phyloP scores from a whole-genome alignment of 2,888 invertebrate genomes.

The Apoderus coryli region DNA sequence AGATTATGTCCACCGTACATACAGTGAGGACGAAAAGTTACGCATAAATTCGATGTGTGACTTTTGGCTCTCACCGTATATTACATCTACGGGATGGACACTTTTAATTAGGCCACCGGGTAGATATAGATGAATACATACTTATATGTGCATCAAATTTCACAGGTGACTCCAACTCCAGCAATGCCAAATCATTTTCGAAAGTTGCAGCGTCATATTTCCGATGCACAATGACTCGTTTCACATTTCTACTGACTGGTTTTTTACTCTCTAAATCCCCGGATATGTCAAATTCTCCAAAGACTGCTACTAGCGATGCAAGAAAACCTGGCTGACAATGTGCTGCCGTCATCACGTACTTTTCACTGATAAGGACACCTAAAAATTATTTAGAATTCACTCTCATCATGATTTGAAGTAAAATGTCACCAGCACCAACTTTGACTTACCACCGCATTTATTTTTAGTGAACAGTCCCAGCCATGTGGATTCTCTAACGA shows the following conservation, averaged over 20 bases:
- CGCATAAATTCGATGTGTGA: no score
- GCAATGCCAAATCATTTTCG: slow-evolving; percentile 77
- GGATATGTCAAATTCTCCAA: slow-evolving; percentile 83
- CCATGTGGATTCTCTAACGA: slow-evolving; percentile 87
- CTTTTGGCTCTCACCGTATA: no score
- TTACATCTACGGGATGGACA: no score
- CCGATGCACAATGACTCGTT: slow-evolving; percentile 74
- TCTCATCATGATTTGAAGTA: no score
- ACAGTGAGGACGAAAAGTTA: no score
- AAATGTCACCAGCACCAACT: no score
- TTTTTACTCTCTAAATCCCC: slow-evolving; percentile 66
- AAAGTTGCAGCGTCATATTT: slow-evolving; percentile 84
- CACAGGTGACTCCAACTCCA: slow-evolving; percentile 72
- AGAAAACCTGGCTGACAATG: slow-evolving; percentile 92
- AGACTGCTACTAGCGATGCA: slow-evolving; percentile 78
- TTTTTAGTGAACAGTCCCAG: slow-evolving; percentile 87
- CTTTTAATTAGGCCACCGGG: no score
- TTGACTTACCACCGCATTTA: slow-evolving; percentile 59
- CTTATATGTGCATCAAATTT: slow-evolving; percentile 74
- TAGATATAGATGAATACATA: no score
- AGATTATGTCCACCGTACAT: no score
- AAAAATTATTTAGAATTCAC: no score
- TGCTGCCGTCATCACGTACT: slow-evolving; percentile 82
- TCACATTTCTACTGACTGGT: slow-evolving; percentile 68
- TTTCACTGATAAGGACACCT: slow-evolving; percentile 72